Base-by-base conservation (phyloP, 2,797 vertebrate genomes). In the Paedocypris micromegethes region DNA sequence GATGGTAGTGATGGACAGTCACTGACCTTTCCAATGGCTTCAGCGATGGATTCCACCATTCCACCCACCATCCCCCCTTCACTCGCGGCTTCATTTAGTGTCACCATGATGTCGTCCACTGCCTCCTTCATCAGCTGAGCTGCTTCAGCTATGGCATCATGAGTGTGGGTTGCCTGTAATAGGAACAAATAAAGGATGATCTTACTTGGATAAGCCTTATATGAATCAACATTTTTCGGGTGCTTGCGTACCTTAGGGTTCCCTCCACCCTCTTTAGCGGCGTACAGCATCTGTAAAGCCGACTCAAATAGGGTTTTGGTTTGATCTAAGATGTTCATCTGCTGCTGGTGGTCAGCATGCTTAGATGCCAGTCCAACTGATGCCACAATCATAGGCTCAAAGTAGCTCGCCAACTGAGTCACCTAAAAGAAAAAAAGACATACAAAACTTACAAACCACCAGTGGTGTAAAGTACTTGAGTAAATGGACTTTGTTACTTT, bases 51-150 rank as follows among this genome's bases (percentile, higher is more conserved):
- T 48, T 96, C 95, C 60, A 98, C 94, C 95, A 98, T 98, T 56
- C 96, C 95, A 3, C 95, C 95, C 7, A 98, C 96, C 91, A 98
- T 91, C 50, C 96, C 96, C 2, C 93, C 96, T 79, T 98, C 96
- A 2, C 96, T 98, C 55, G 96, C 96, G 0, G 96, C 96, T 81
- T 98, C 96, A 0, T 97, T 98, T 80, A 98, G 79, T 0, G 96
- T 98, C 82, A 96, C 93, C 96, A 98, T 97, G 75, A 98, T 93
- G 83, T 98, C 96, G 5, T 98, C 96, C 49, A 98, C 96, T 0
- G 96, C 96, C 80, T 98, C 96, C 80, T 94, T 96, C 96, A 98
- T 98, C 75, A 98, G 87, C 79, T 97, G 96, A 1, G 94, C 86
- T 0, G 96, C 96, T 80, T 98, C 96, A 0, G 93, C 90, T 76